These are phyloP conservation scores for Tachysurus fulvidraco DNA, from an alignment of 2,113 vertebrate species.

Conservation along the genomic window DNA sequence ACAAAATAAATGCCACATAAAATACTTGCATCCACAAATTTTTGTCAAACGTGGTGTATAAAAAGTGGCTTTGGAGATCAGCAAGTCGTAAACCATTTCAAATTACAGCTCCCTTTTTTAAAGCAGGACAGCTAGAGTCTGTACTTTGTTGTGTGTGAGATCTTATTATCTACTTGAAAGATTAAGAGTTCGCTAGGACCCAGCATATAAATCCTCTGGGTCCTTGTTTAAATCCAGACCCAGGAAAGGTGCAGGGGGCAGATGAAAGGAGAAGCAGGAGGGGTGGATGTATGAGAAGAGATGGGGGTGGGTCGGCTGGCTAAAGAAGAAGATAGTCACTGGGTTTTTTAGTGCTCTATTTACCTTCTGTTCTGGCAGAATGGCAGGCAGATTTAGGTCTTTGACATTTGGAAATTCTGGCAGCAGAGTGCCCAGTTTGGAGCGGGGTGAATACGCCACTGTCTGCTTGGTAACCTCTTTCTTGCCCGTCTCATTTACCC, in stretches of 20 bases:
- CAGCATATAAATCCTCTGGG: constrained; percentile 76
- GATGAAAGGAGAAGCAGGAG: constrained; percentile 71
- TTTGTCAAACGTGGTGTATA: constrained; percentile 56
- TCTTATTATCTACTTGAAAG: constrained; percentile 79
- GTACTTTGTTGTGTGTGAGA: constrained; percentile 72
- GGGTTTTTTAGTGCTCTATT: constrained; percentile 74
- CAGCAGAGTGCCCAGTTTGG: constrained; percentile 97
- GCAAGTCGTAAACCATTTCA: constrained; percentile 76
- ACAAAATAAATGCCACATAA: constrained; percentile 63
- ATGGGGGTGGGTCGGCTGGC: constrained; percentile 57
- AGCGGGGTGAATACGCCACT: constrained; percentile 99
- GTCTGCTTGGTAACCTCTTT: constrained; percentile 99
- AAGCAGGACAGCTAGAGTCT: constrained; percentile 72
- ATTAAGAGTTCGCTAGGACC: constrained; percentile 78
- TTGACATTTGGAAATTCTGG: constrained; percentile 99
- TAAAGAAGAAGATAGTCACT: constrained; percentile 52
- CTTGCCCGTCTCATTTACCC: constrained; percentile 98
- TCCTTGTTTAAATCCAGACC: constrained; percentile 72
- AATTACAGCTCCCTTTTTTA: constrained; percentile 72
- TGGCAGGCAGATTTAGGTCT: constrained; percentile 97
- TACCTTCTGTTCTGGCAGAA: constrained; percentile 99
- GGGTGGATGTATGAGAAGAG: constrained; percentile 53
- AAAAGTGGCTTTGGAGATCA: constrained; percentile 75
- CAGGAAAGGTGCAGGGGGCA: constrained; percentile 64
- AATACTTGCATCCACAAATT: constrained; percentile 64